phyloP scores from a whole-genome alignment of 2,113 vertebrate genomes.

The Mus spicilegus region DNA sequence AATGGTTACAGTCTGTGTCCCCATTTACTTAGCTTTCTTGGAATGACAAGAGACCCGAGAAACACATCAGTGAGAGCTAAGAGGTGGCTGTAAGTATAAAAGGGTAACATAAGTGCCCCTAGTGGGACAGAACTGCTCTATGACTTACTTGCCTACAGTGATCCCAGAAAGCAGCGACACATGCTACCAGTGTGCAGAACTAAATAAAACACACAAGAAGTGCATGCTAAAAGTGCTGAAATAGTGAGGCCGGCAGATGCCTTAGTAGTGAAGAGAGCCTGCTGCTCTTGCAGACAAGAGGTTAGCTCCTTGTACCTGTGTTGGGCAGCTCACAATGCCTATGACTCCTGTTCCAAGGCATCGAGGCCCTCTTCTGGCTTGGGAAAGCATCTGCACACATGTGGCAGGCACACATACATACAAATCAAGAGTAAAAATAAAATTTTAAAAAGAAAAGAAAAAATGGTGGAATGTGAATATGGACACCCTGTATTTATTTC shows the following conservation, averaged over 20 bases:
- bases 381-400: background rate
- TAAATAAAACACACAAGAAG: constrained; percentile 16
- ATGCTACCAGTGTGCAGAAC: constrained; percentile 12
- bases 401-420: background rate
- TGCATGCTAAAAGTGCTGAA: background rate
- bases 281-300: background rate
- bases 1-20: background rate
- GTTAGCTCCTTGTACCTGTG: background rate
- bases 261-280: background rate
- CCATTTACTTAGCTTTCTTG: constrained; percentile 35
- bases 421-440: background rate
- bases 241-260: background rate
- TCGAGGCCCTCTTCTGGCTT: background rate
- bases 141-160: constrained; percentile 8
- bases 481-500: background rate
- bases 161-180: constrained; percentile 31
- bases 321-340: background rate
- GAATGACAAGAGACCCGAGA: constrained; percentile 31
- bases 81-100: constrained; percentile 10
- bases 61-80: constrained; percentile 9
- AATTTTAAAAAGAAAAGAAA: background rate
- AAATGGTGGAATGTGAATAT: constrained; percentile 37
- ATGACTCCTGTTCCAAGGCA: background rate
- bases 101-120: background rate
- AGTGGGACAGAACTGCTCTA: background rate